Base-by-base conservation (phyloP, 2,113 vertebrate species). In the Amphilophus citrinellus region DNA sequence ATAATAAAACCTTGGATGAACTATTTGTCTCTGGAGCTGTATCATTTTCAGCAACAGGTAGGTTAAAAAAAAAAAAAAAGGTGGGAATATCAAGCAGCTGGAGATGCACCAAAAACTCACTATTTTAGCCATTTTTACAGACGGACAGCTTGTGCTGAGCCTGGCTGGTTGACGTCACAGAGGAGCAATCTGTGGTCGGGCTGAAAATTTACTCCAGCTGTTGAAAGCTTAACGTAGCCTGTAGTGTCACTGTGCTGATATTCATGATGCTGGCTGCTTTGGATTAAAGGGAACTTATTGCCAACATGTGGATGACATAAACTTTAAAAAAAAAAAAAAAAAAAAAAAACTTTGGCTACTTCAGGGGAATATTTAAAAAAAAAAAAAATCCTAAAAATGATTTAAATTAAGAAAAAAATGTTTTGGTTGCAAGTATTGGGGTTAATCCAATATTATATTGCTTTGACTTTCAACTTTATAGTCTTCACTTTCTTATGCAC, bases 1-100 rank as follows among this genome's bases (percentile, higher is more conserved):
- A 97, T 82, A 81, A 95, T 95, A 80, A 90, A 93, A 93, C 95
- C 30, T 77, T 24, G 30, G 57, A 87, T 61, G 66, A 78, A 68
- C 18, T 32, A 50, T 7, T 71, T 18, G 66, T 53, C 24, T 53
- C 66, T n/a, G 44, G 8, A 53, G 66, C 53, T 73, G 10, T 56
- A 56, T 56, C 27, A 73, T 59, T 65, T 68, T 59, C 18, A 79
- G 76, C 9, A 78, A 24, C 35, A 62, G 53, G 24, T 15, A 37
- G 78, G 50, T 61, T 58, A 73, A 8, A 71, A 30, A 61, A 73
- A 5, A 27, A 27, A 27, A 71, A 30, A 60, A 53, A 4, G 22
- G 79, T 53, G 79, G 32, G 61, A 61, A 22, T 32, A 56, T 75
- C 50, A 14, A 62, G 60, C 78, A 84, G 50, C 47, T 63, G 47